phyloP scores from a whole-genome alignment of 1,140 invertebrate species.

The Calliopsis andreniformis region DNA sequence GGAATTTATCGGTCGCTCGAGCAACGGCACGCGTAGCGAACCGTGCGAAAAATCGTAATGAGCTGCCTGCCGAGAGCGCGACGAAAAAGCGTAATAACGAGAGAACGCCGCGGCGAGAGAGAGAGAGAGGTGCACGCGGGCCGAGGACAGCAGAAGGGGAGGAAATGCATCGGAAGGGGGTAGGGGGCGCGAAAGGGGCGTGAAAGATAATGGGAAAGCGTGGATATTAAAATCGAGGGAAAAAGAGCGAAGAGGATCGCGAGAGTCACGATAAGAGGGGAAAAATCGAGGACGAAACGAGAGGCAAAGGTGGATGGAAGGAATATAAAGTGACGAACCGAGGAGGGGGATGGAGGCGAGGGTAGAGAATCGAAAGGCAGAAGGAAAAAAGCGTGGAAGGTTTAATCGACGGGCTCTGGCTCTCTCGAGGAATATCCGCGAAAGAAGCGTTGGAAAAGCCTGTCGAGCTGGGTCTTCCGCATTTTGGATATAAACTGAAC shows the following conservation, averaged over 20 bases:
- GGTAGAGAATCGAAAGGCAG: conserved; percentile 2
- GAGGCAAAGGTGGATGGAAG: conserved; percentile 6
- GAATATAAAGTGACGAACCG: conserved; percentile 14
- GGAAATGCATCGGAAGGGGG: not conserved
- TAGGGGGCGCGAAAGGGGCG: conserved; percentile 11
- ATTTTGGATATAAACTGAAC: conserved; percentile 61
- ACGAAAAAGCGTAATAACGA: conserved; percentile 47
- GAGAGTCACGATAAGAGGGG: conserved; percentile 23
- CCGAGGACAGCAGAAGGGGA: not conserved
- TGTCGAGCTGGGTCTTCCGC: conserved; percentile 56
- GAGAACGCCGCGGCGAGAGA: not conserved
- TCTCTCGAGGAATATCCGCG: conserved; percentile 31
- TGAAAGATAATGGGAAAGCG: conserved; percentile 38
- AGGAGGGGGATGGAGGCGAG: not conserved
- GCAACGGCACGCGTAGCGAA: conserved; percentile 59
- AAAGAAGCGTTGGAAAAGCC: conserved; percentile 61
- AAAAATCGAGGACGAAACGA: conserved; percentile 24
- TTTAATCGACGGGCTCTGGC: conserved; percentile 56
- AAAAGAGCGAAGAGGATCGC: not conserved
- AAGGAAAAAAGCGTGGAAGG: conserved; percentile 50
- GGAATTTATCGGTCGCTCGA: conserved; percentile 64
- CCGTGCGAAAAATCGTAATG: conserved; percentile 65
- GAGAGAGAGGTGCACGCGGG: conserved; percentile 19
- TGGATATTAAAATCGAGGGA: conserved; percentile 31
- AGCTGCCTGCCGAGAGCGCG: conserved; percentile 43